Base-by-base conservation (phyloP, 92 coral and sea anemone genomes). In the Epizoanthus rinbou region DNA sequence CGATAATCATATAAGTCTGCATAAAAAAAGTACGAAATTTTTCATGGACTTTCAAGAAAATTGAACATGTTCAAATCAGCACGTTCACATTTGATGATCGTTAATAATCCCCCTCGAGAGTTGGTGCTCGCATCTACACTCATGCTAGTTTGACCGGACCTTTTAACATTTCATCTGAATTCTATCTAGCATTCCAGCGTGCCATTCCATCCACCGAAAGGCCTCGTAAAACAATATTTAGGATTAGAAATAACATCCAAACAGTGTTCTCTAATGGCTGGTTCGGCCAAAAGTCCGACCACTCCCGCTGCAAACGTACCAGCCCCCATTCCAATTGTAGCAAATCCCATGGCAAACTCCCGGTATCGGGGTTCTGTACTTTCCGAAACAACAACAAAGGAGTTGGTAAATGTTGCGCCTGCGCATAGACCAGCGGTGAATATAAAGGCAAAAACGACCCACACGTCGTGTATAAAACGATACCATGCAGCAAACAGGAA, bases 291-390 rank as follows among this genome's bases (percentile, higher is more conserved):
- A 8, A 93, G 89, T 82, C 97, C 97, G 25, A 91, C 84, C 31
- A 92, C 97, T 22, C 97, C 97, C 9, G 97, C 97, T 2, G 90
- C 64, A 62, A 93, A 93, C 3, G 97, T 93, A 25, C 97, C 97
- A 5, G 94, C 97, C 14, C 97, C 97, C 97, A 93, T 93, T 18
- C 97, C 97, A 64, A 93, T 91, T 67, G 97, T 93, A 5, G 97
- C 97, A 73, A 93, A 93, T 3, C 97, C 97, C 97, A 93, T 93
- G 19, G 97, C 92, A 71, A 93, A 93, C 73, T 93, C 97, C 66
- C 86, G 92, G 59, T 86, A 91, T 33, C 87, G 75, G 43, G 92
- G 85, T 43, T 85, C 89, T 10, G 89, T 85, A 18, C 89, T 91
- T 64, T 91, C 91, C 24, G 97, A 93, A 21, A 93, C 97, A 21